Percentiles rank a stretch among this genome's conserved stretches.
These are phyloP conservation scores for Polydrusus cervinus DNA, from an alignment of 2,888 invertebrate species.

Conservation along the genomic window DNA sequence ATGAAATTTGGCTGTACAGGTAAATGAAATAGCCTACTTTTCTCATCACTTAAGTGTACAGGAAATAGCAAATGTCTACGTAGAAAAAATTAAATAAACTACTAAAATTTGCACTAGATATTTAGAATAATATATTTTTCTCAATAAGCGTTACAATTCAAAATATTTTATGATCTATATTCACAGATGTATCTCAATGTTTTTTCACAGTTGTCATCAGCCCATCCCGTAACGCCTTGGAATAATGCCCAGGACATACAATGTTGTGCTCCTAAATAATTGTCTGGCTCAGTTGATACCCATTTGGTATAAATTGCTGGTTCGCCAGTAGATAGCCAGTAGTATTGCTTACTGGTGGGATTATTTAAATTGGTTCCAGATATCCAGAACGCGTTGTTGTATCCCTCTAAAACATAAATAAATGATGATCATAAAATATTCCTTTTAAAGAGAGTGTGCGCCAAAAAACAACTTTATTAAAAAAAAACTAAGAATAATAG, in stretches of 20 bases:
- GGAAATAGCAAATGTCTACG: too few species aligned
- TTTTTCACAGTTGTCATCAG: neutral
- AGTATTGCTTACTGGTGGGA: neutral
- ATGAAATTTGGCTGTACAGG: too few species aligned
- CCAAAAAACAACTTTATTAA: too few species aligned
- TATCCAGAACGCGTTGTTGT: neutral
- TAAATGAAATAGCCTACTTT: too few species aligned
- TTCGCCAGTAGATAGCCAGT: neutral
- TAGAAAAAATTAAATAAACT: too few species aligned
- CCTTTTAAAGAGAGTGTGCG: too few species aligned
- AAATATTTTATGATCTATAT: neutral
- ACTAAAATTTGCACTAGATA: too few species aligned
- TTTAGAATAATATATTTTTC: too few species aligned
- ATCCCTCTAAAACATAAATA: neutral
- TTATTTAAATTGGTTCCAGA: conserved; percentile 14
- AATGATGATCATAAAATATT: too few species aligned
- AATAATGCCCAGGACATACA: neutral
- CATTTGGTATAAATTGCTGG: neutral
- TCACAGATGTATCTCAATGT: neutral
- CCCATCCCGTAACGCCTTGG: neutral
- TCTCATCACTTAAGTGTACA: too few species aligned
- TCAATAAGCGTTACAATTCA: neutral
- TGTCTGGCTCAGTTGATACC: neutral
- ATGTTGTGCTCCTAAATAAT: neutral
- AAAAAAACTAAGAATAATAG: too few species aligned